A percentile compares a stretch with the other conserved stretches of the same genome.
phyloP scores from a whole-genome alignment of 2,797 vertebrate species.

The Periparus ater region DNA sequence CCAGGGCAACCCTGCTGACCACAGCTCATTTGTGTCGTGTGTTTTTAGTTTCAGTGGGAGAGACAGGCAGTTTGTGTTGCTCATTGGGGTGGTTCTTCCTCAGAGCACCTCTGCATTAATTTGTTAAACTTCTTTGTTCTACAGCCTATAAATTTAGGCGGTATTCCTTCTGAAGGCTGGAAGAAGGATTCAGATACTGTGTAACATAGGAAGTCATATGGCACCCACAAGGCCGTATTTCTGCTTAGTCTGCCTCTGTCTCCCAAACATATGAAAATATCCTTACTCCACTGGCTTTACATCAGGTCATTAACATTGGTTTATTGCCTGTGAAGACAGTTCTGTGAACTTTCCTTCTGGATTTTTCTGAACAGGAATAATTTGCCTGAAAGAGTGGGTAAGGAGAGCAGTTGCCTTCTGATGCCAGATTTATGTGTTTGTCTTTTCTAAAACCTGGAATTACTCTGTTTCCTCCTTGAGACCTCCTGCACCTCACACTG shows the following conservation, averaged over 20 bases:
- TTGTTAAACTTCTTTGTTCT: conserved; percentile 12
- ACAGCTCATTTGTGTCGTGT: neutral
- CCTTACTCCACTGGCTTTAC: conserved; percentile 50
- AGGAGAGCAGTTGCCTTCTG: neutral
- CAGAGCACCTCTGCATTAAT: conserved; percentile 7
- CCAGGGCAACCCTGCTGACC: neutral
- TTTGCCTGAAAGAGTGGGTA: neutral
- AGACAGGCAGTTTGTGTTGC: neutral
- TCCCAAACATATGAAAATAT: conserved; percentile 32
- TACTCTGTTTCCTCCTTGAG: neutral
- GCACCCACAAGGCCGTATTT: neutral
- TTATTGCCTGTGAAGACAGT: conserved; percentile 30
- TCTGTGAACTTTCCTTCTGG: conserved; percentile 16
- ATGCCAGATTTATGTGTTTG: neutral
- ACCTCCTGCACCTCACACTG: neutral
- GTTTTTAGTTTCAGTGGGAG: neutral
- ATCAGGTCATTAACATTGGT: conserved; percentile 42
- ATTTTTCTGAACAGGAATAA: conserved; percentile 25
- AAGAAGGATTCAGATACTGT: neutral
- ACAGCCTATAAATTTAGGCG: neutral
- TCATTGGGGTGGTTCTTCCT: conserved; percentile 36
- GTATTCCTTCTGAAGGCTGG: neutral
- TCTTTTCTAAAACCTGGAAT: neutral
- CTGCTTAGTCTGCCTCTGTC: neutral
- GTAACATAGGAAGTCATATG: neutral